Evolutionary conservation across 92 coral and sea anemone genomes (phyloP).

Genomic region (Blastomussa wellsi): DNA sequence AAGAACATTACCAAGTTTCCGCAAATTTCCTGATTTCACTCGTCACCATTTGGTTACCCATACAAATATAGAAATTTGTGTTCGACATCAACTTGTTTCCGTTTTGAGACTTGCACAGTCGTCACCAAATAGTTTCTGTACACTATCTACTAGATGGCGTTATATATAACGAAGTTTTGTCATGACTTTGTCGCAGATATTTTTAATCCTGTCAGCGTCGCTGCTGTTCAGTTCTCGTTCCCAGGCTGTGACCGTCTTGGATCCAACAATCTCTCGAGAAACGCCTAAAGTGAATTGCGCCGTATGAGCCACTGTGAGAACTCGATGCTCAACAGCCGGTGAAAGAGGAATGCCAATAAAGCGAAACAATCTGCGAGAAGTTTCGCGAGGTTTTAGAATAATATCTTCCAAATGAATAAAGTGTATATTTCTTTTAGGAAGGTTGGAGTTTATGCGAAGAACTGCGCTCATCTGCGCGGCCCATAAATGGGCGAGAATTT

Average conservation of each 20-base stretch:
- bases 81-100: too few species aligned
- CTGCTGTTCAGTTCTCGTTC: too few species aligned
- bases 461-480: slow-evolving; percentile 60
- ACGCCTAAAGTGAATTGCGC: too few species aligned
- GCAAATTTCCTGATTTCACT: too few species aligned
- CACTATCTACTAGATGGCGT: too few species aligned
- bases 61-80: too few species aligned
- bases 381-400: slow-evolving; percentile 64
- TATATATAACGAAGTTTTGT: slow-evolving; percentile 44
- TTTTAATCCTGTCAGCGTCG: slow-evolving; percentile 63
- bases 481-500: slow-evolving; percentile 82
- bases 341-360: slow-evolving; percentile 70
- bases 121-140: too few species aligned
- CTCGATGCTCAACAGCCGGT: slow-evolving; percentile 68
- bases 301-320: slow-evolving; percentile 57
- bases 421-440: slow-evolving; percentile 50
- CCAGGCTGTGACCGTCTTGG: too few species aligned
- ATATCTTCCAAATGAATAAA: slow-evolving; percentile 77
- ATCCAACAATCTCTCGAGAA: too few species aligned
- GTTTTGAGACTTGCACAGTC: too few species aligned
- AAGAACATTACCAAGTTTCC: too few species aligned
- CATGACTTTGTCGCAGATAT: slow-evolving; percentile 76
- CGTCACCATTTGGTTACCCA: too few species aligned
- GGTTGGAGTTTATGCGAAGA: slow-evolving; percentile 34
- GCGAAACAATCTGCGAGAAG: slow-evolving; percentile 58